Percentiles rank a stretch among this genome's conserved stretches.
Evolutionary conservation across 2,797 vertebrate genomes (phyloP).

Genomic region (Momotus momota): DNA sequence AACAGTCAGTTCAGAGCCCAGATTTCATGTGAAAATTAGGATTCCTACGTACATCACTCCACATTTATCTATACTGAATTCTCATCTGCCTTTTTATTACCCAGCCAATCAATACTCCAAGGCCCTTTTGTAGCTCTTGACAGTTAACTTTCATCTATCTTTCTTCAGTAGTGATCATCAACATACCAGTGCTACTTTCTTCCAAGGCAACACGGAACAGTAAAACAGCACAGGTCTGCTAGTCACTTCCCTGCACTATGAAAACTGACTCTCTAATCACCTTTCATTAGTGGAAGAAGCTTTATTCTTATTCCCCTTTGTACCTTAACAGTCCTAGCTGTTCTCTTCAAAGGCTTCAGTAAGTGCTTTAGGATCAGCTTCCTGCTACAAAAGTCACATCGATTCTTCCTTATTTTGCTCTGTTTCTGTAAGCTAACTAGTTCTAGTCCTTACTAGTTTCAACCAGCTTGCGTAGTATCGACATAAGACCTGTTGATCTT

Average conservation of each 20-base stretch:
- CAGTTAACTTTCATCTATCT: background rate
- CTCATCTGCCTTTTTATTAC: slow-evolving; percentile 10
- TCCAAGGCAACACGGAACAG: background rate
- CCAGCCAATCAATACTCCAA: background rate
- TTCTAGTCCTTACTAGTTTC: background rate
- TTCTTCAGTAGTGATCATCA: background rate
- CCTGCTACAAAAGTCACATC: background rate
- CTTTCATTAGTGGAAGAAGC: background rate
- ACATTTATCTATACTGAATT: background rate
- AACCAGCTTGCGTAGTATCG: background rate
- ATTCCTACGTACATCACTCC: background rate
- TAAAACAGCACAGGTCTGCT: background rate
- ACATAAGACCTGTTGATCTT: background rate
- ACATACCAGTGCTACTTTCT: background rate
- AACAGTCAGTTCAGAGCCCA: slow-evolving; percentile 3
- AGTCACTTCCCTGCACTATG: too few species aligned
- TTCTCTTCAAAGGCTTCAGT: background rate
- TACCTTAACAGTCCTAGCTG: background rate
- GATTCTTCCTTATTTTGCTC: background rate
- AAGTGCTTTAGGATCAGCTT: background rate
- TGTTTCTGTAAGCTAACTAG: background rate
- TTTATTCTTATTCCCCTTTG: background rate
- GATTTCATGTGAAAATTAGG: slow-evolving; percentile 37
- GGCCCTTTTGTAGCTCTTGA: background rate
- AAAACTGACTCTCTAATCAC: background rate